These are phyloP conservation scores for Laothoe populi DNA, from an alignment of 2,888 invertebrate species.

Conservation along the genomic window DNA sequence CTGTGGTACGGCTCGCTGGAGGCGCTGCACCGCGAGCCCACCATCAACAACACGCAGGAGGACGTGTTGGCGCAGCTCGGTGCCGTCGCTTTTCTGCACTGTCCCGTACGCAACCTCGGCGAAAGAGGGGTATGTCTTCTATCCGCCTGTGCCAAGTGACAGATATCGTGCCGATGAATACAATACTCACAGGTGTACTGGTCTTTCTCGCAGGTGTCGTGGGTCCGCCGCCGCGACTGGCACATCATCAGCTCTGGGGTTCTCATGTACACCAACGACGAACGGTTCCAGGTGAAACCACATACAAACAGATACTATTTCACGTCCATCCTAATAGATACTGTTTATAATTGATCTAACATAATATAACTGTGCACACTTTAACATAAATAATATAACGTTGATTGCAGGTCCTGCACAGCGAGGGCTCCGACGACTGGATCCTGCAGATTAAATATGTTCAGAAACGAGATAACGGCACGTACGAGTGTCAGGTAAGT, in stretches of 20 bases:
- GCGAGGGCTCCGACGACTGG: constrained; percentile 95
- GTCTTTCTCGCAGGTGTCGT: constrained; percentile 90
- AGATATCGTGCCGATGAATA: no score
- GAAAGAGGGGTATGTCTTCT: constrained; percentile 87
- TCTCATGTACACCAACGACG: constrained; percentile 96
- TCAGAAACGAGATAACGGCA: constrained; percentile 95
- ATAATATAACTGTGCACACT: no score
- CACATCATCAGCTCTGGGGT: constrained; percentile 96
- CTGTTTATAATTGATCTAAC: no score
- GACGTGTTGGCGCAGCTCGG: constrained; percentile 92
- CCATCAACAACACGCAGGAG: constrained; percentile 90
- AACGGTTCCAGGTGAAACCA: constrained; percentile 87
- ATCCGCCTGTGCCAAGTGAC: background rate
- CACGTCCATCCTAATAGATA: background rate
- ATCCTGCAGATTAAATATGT: constrained; percentile 96
- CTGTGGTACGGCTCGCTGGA: constrained; percentile 85
- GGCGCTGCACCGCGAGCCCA: constrained; percentile 71
- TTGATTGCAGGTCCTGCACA: constrained; percentile 86
- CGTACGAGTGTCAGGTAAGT: constrained; percentile 94
- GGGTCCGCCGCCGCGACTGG: constrained; percentile 96
- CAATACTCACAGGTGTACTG: background rate
- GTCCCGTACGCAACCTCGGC: constrained; percentile 90
- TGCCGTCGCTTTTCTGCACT: constrained; percentile 91
- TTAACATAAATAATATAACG: background rate
- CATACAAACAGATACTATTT: background rate